These are phyloP conservation scores for Drosophila mulleri DNA, from an alignment of 2,888 invertebrate genomes.

Conservation along the genomic window DNA sequence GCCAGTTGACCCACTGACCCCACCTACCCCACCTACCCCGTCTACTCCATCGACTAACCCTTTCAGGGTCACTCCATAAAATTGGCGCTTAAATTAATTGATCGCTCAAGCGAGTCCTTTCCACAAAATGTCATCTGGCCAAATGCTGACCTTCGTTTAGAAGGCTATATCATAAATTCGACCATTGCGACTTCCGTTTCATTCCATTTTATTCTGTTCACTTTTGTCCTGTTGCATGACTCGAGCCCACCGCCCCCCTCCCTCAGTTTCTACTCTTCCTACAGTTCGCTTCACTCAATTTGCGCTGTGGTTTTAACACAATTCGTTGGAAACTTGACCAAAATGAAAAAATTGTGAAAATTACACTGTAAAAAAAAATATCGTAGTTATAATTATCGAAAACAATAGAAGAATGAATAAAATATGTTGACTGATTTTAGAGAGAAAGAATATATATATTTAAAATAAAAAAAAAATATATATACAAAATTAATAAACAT, in stretches of 20 bases:
- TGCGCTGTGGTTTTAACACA: constrained; percentile 48
- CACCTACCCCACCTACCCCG: constrained; percentile 2
- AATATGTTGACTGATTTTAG: no score
- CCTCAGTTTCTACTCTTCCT: background rate
- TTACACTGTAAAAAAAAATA: background rate
- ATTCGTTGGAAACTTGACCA: constrained; percentile 6
- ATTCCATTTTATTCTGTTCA: constrained; percentile 12
- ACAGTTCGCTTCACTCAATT: constrained; percentile 57
- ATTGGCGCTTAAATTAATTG: constrained; percentile 71
- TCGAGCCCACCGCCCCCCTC: background rate
- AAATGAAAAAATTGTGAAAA: background rate
- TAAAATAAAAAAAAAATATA: no score
- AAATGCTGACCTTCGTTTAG: constrained; percentile 13
- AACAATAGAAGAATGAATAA: no score
- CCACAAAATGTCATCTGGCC: constrained; percentile 54
- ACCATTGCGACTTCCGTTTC: constrained; percentile 33
- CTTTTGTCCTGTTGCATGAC: constrained; percentile 19
- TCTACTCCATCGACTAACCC: background rate
- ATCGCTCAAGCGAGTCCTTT: constrained; percentile 50
- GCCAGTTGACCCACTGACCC: constrained; percentile 24
- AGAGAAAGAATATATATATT: no score
- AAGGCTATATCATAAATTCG: constrained; percentile 58
- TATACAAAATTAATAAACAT: no score
- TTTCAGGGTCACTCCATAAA: constrained; percentile 6
- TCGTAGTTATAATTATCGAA: background rate